These are phyloP conservation scores for Nephrocerus scutellatus DNA, from an alignment of 2,888 invertebrate species.

Conservation along the genomic window DNA sequence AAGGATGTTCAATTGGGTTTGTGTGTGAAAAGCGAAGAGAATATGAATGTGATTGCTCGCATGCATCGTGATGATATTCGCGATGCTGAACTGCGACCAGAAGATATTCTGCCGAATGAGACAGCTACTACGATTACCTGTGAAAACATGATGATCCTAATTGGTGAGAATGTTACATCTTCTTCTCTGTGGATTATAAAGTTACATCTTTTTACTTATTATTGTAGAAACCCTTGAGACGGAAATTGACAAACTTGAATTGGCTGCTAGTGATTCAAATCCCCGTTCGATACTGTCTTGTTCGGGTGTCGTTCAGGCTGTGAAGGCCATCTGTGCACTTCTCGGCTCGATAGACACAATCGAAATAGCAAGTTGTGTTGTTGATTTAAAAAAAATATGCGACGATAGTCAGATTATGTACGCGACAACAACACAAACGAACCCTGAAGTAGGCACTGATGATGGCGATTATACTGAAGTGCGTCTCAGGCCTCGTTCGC, in stretches of 20 bases:
- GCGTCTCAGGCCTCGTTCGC: constrained; percentile 53
- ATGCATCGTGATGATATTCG: constrained; percentile 75
- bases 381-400: constrained; percentile 44
- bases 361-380: constrained; percentile 73
- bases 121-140: constrained; percentile 68
- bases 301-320: constrained; percentile 76
- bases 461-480: constrained; percentile 66
- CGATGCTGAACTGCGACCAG: constrained; percentile 65
- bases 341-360: constrained; percentile 84
- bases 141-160: constrained; percentile 75
- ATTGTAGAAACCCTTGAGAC: constrained; percentile 69
- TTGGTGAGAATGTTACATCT: constrained; percentile 53
- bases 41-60: constrained; percentile 65
- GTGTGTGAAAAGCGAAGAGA: constrained; percentile 59
- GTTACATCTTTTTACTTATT: constrained; percentile 9
- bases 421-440: constrained; percentile 26
- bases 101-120: constrained; percentile 73
- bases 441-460: constrained; percentile 61
- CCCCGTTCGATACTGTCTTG: constrained; percentile 54
- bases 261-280: constrained; percentile 55
- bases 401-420: constrained; percentile 38
- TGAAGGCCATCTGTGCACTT: constrained; percentile 85
- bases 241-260: constrained; percentile 70
- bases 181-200: not conserved
- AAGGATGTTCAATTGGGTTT: constrained; percentile 71